Evolutionary conservation across 2,113 vertebrate genomes (phyloP), one percentile per base, ranked within the genome.

Genomic region (Myotis davidii): DNA sequence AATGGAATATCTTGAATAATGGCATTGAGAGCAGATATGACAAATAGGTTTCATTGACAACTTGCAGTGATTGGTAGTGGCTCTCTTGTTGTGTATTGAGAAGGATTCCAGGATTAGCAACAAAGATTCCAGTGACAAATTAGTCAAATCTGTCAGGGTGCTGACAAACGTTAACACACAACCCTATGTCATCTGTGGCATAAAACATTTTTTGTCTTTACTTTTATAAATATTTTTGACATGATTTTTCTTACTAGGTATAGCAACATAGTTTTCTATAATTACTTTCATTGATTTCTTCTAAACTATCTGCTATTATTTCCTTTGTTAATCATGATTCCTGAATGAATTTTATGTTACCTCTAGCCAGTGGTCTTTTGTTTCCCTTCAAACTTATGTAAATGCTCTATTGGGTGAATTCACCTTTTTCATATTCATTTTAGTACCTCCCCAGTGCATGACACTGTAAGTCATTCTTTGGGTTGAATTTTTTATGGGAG

Each of bases 231-330:
- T 65, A 12, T 13, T 77, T 90, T 65, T 61, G 78, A 67, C 52
- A 27, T 25, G 23, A 6, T 65, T 67, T 94, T 93, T 6, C 50
- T 92, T 64, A 73, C 4, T 72, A 39, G 21, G 32, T 6, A 72
- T 39, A 85, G 12, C 50, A 91, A 65, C 54, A 27, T 42, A 20
- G 39, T 88, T 78, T 95, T 85, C 39, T 76, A 3, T 78, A 67
- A n/a, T 78, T 32, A 88, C 10, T 73, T 83, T 8, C 9, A 67
- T 18, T 92, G 73, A 85, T 67, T 85, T 89, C 27, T 72, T 86
- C n/a, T 72, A 85, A 87, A 72, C 65, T 61, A 21, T 88, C 6
- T 92, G 13, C 34, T 94, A 1, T 76, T n/a, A 82, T 88, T 96
- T 59, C 12, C 25, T 13, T 70, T 81, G 13, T 52, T 87, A 81